Conservation (phyloP, 2,113 vertebrate species). For the Electrona antarctica region DNA sequence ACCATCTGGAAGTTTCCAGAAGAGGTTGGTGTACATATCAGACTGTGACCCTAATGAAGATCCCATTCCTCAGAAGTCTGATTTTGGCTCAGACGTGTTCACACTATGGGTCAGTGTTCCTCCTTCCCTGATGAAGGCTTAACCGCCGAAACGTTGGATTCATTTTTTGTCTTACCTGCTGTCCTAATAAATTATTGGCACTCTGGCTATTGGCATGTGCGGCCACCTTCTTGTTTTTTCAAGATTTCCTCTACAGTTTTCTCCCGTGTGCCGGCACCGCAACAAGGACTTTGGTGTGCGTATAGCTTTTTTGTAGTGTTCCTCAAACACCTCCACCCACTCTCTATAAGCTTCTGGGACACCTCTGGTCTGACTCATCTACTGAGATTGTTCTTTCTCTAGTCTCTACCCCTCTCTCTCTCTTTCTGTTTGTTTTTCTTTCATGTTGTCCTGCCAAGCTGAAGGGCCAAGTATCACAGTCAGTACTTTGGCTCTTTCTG, state of each 20-base stretch:
- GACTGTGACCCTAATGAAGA: slow-evolving; percentile 47
- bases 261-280: too few relatives aligned
- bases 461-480: slow-evolving; percentile 40
- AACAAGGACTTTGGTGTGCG: too few relatives aligned
- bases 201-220: too few relatives aligned
- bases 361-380: background rate
- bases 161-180: too few relatives aligned
- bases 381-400: slow-evolving; percentile 13
- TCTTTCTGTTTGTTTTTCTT: slow-evolving; percentile 23
- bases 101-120: slow-evolving; percentile 36
- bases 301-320: too few relatives aligned
- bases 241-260: too few relatives aligned
- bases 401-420: slow-evolving; percentile 6
- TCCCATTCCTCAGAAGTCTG: slow-evolving; percentile 30
- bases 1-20: slow-evolving; percentile 31
- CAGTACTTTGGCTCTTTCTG: slow-evolving; percentile 54
- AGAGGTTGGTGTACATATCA: slow-evolving; percentile 15
- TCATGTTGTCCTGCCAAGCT: slow-evolving; percentile 32
- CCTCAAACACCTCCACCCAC: background rate
- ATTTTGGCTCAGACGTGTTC: slow-evolving; percentile 4
- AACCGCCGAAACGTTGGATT: too few relatives aligned
- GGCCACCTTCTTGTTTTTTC: too few relatives aligned
- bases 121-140: too few relatives aligned
- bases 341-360: slow-evolving; percentile 4
- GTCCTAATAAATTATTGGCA: too few relatives aligned